A percentile compares a stretch with the other conserved stretches of the same genome.
Conservation (phyloP, 2,888 invertebrate genomes). For the Cyclophora albipunctata region DNA sequence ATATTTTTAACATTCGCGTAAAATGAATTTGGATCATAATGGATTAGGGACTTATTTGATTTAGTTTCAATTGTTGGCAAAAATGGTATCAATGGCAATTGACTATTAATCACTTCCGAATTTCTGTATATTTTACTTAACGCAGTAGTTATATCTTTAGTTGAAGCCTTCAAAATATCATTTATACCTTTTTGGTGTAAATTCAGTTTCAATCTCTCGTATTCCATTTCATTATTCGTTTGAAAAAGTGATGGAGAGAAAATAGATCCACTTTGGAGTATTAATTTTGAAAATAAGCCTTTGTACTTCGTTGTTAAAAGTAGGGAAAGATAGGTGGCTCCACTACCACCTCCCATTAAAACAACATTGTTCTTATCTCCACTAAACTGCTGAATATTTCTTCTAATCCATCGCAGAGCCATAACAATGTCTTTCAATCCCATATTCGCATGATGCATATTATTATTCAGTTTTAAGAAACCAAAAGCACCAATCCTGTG, state of each 20-base stretch:
- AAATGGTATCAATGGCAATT: conserved; percentile 58
- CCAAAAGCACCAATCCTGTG: conserved; percentile 63
- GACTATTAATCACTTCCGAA: conserved; percentile 44
- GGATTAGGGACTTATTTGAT: conserved; percentile 38
- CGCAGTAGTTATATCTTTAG: conserved; percentile 40
- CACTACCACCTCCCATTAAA: conserved; percentile 59
- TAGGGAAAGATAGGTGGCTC: conserved; percentile 49
- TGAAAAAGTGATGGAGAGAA: conserved; percentile 56
- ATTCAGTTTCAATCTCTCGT: conserved; percentile 32
- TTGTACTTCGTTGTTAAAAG: conserved; percentile 45
- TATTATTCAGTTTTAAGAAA: conserved; percentile 52
- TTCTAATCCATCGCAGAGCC: conserved; percentile 60
- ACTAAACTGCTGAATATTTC: conserved; percentile 48
- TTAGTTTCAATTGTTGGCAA: conserved; percentile 43
- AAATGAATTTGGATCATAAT: conserved; percentile 27
- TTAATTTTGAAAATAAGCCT: conserved; percentile 55
- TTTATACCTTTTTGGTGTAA: conserved; percentile 30
- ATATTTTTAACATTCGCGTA: conserved; percentile 11
- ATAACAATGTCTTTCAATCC: conserved; percentile 62
- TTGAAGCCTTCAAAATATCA: conserved; percentile 29
- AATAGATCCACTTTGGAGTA: conserved; percentile 60
- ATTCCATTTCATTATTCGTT: conserved; percentile 36
- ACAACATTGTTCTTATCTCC: conserved; percentile 54
- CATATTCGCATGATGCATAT: conserved; percentile 53
- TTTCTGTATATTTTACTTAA: conserved; percentile 48